These are phyloP conservation scores for Brachionus asplanchnoidis DNA, from an alignment of 1,140 invertebrate species.

Conservation along the genomic window DNA sequence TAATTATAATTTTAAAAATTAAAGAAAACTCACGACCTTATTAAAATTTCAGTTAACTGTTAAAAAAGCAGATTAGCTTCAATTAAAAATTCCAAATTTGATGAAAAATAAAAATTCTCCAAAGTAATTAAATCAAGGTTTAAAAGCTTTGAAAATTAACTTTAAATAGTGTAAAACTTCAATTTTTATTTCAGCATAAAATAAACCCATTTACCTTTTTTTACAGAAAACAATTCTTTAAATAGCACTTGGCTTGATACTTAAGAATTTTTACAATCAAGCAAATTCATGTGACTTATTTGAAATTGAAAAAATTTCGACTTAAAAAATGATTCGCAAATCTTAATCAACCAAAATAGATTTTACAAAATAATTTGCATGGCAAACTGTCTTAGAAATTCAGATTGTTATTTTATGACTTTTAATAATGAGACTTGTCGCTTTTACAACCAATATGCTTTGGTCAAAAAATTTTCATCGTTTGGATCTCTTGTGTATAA, in stretches of 20 bases:
- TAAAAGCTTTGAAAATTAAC: no score
- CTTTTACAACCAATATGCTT: background rate
- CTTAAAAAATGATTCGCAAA: background rate
- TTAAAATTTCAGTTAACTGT: no score
- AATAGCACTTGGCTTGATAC: background rate
- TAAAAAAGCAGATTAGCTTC: no score
- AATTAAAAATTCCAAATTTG: no score
- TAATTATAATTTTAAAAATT: no score
- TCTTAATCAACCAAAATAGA: background rate
- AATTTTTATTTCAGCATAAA: no score
- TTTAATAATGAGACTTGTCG: background rate
- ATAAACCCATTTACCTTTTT: no score
- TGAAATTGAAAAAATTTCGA: background rate
- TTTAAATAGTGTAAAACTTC: no score
- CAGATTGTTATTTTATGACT: background rate
- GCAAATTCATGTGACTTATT: background rate
- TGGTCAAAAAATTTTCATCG: background rate
- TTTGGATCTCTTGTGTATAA: background rate
- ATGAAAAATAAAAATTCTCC: no score
- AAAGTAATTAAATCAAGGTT: no score
- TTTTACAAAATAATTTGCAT: background rate
- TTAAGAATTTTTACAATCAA: background rate
- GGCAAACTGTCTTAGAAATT: background rate
- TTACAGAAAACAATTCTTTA: background rate
- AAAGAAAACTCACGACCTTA: no score